Evolutionary conservation across 2,797 vertebrate genomes (phyloP), one percentile per base, ranked within the genome.

Genomic region (Hypotaenidia philippensis): DNA sequence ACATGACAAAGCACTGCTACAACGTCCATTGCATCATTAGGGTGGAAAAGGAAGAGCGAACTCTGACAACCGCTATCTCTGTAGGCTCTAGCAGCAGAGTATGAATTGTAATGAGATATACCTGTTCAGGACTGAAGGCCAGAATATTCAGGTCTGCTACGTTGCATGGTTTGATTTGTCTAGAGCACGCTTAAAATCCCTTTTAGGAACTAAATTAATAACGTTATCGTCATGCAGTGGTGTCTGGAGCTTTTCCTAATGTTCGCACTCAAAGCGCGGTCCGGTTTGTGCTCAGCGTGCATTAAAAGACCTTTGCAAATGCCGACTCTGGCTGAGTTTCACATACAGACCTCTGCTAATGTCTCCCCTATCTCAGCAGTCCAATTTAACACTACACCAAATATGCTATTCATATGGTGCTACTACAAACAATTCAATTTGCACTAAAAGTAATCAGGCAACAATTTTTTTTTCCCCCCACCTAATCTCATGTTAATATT

Each of bases 281-380:
- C 3, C 4, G 32, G 27, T 84, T 83, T 92, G 27, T 61, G 45
- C 82, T 82, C 63, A 68, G 72, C 7, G 1, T 66, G 75, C 72
- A 44, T 87, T 96, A 83, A 77, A 44, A 80, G 65, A 44, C 23
- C 72, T 89, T 60, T 87, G 83, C 52, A 90, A 95, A 81, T 36
- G 41, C 34, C 69, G 44, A 20, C 40, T 45, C 71, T 87, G 92
- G 66, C 32, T 5, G 32, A 60, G 38, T 65, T 95, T 92, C 83
- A 56, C 55, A 32, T n/a, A 29, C 32, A 71, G 31, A 79, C 69
- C 57, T 57, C 76, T 65, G 49, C 45, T 93, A 55, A 87, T 47
- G 32, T 57, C 63, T 84, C 53, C 27, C 36, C 23, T 52, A 32
- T 57, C 66, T 70, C 88, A 89, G 84, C 25, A 34, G 20, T 91